Evolutionary conservation across 2,113 vertebrate species (phyloP), one percentile per base, ranked within the genome.

Genomic region (Thryonomys swinderianus): DNA sequence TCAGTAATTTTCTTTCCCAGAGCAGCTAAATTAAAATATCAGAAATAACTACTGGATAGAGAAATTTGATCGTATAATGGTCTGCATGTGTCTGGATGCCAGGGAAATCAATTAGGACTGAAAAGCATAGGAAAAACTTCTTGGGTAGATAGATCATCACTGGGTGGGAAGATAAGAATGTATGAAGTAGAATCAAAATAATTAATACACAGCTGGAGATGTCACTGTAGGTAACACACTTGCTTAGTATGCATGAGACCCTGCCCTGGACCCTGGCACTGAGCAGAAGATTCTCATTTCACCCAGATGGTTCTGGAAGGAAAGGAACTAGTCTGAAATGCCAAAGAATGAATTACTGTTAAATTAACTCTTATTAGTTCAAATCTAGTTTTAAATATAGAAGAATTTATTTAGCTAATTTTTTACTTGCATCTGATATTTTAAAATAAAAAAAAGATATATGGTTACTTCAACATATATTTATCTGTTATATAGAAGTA

Each of bases 381-480:
- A 88, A 92, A 85, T 80, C 25, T 30, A 61, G 40, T 32, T 89
- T 79, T 81, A 85, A 88, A 73, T 79, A 14, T 40, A 74, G 32
- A 89, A 78, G 18, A 37, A 23, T 76, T 76, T 78, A 93, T n/a
- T 67, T 82, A 79, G 10, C 10, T 64, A 59, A 61, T 71, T 48
- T 62, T 85, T 81, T 86, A 73, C 3, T 55, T 55, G 61, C 0
- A 86, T 37, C 30, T 94, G 17, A 55, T 62, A 64, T 48, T 82
- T 82, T 45, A 93, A 69, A 40, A 71, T 73, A 69, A 59, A 14
- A 90, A 73, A 23, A 78, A 76, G 8, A 17, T 55, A 25, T 85
- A 14, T n/a, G 69, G 48, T 69, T 48, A 83, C 27, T 27, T 67
- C 7, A 42, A n/a, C n/a, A n/a, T n/a, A 83, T 83, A 64, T 30